Percentiles rank a stretch among this genome's conserved stretches.
These are phyloP conservation scores for Heliothis virescens DNA, from an alignment of 1,140 invertebrate genomes.

Conservation along the genomic window DNA sequence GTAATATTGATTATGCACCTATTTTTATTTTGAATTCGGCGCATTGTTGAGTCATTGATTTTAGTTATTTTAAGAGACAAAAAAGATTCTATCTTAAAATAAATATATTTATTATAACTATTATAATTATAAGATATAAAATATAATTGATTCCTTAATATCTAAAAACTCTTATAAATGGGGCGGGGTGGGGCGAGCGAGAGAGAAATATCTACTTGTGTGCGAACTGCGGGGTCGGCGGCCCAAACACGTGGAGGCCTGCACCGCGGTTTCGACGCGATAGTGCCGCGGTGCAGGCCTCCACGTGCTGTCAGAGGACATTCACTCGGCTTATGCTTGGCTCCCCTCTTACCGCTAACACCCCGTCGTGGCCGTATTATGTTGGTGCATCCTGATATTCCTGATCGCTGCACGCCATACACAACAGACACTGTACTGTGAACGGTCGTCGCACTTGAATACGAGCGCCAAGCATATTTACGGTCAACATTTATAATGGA, in stretches of 20 bases:
- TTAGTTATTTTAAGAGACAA: too few relatives aligned
- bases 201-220: constrained; percentile 58
- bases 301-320: constrained; percentile 83
- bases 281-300: constrained; percentile 80
- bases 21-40: too few relatives aligned
- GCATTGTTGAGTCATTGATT: too few relatives aligned
- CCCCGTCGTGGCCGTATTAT: constrained; percentile 70
- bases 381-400: constrained; percentile 80
- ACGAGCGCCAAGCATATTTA: constrained; percentile 48
- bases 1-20: too few relatives aligned
- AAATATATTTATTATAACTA: too few relatives aligned
- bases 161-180: constrained; percentile 52
- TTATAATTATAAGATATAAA: too few relatives aligned
- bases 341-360: constrained; percentile 67
- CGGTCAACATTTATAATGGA: constrained; percentile 49
- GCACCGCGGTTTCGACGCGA: constrained; percentile 77
- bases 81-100: background rate
- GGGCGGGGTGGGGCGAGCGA: constrained; percentile 67
- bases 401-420: constrained; percentile 77
- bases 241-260: constrained; percentile 83
- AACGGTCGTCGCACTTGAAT: constrained; percentile 67
- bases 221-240: constrained; percentile 75
- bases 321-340: constrained; percentile 76
- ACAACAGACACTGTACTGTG: constrained; percentile 75
- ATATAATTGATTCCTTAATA: background rate